Base-by-base conservation (phyloP, 2,888 invertebrate genomes). In the Parnassius mnemosyne region DNA sequence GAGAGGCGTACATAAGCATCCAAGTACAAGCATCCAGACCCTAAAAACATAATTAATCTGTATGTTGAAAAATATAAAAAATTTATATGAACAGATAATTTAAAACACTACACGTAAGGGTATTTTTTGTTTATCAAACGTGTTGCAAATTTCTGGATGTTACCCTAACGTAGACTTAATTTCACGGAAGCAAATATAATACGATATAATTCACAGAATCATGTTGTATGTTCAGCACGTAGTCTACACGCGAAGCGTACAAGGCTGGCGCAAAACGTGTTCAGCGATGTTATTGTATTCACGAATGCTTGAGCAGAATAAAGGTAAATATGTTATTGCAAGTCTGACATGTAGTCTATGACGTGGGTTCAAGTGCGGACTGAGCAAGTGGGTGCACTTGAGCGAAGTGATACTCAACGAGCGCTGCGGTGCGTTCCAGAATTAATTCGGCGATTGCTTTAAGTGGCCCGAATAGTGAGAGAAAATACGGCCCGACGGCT, bases 371-470 rank as follows among this genome's bases (percentile, higher is more conserved):
- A 58, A 63, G 59, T 55, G 59, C 52, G 63, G 63, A 42, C 54
- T 55, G 59, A 55, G 56, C 63, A 51, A 63, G 63, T 63, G 63
- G 63, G 59, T 47, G 69, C 70, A 68, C 73, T 71, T 66, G 66
- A 63, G 67, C 65, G 58, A 60, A 73, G 71, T 64, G 73, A 65
- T 66, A 66, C 73, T 73, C 66, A 67, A 65, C 60, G 69, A 56
- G 59, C 16, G 68, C 64, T 67, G 70, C 67, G 71, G 69, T 69
- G 66, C 68, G 68, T 69, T 68, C 58, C 66, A 65, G 69, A 65
- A 69, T 72, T 72, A 72, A 71, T 72, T 71, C 71, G 65, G 69
- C 70, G 64, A 69, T 72, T 66, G 69, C 69, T 71, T 72, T 68
- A 63, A 72, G 67, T 64, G 65, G 68, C 59, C 46, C 47, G 51